Base-by-base conservation (phyloP, 1,140 invertebrate species). In the Ips nitidus region DNA sequence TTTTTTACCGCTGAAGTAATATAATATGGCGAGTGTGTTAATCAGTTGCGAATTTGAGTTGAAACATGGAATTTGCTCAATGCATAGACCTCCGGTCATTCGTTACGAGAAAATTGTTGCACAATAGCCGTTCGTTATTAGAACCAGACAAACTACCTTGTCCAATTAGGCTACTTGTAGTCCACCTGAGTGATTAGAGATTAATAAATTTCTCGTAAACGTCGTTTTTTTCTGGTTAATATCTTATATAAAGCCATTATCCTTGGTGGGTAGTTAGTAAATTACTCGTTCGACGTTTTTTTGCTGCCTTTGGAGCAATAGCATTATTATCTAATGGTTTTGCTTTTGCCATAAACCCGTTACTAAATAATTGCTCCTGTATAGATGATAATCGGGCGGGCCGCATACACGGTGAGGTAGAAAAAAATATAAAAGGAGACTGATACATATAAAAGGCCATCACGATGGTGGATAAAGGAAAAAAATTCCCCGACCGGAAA, bases 401-500 rank as follows among this genome's bases (percentile, higher is more conserved):
- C 6, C 45, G 45, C 45, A 22, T 50, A 8, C 22, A 22, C 22
- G 22, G 22, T 22, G 22, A 22, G 22, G 22, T 22, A 22, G 22
- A 22, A 22, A 22, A 22, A 22, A 22, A 22, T 22, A 22, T 8
- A 50, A 50, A 50, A 50, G 6, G 6, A 22, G 45, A 50, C 45
- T 3, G 45, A 50, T 50, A 50, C 45, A 2, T 1, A 50, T 50
- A 50, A 50, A 50, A 50, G 45, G 45, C 45, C 45, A 50, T 50
- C 45, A 50, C 45, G 45, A 55, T 37, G 37, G 7, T 37, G 52
- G 37, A 5, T 8, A 8, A 42, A 41, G 42, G 57, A 41, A 66
- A 57, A 66, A 67, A 59, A 67, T 39, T 38, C 38, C 40, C 4
- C 65, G 42, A 67, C 65, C 65, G 65, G 65, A 67, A 67, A 59